phyloP scores from a whole-genome alignment of 1,140 invertebrate genomes.

The Whitmania pigra region DNA sequence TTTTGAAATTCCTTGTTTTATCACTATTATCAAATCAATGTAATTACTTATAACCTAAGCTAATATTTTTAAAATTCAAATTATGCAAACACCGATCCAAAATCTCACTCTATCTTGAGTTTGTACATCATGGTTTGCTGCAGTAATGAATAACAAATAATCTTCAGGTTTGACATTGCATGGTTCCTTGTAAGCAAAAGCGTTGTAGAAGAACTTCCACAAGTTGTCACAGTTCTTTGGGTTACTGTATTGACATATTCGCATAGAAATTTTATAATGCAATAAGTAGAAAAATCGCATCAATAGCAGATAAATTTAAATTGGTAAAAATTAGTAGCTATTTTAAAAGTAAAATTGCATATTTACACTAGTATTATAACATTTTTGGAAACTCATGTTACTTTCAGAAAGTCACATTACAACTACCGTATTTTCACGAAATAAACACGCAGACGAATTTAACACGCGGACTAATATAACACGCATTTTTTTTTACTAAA shows the following conservation, averaged over 20 bases:
- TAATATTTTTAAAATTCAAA: background rate
- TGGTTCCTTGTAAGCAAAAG: background rate
- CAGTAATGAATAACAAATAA: background rate
- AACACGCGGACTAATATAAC: too few species aligned
- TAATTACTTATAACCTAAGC: background rate
- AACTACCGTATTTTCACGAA: too few species aligned
- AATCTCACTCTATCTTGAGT: background rate
- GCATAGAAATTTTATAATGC: background rate
- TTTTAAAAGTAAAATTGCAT: background rate
- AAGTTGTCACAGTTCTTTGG: background rate
- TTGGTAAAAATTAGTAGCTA: background rate
- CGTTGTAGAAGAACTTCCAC: background rate
- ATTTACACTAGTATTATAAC: too few species aligned
- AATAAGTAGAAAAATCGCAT: too few species aligned
- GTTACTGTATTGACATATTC: slow-evolving; percentile 1
- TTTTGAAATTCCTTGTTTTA: background rate
- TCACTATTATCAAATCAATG: background rate
- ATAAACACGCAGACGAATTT: too few species aligned
- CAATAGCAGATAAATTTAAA: background rate
- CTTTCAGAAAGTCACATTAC: too few species aligned
- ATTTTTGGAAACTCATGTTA: too few species aligned
- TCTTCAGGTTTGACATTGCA: slow-evolving; percentile 8
- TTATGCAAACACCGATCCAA: background rate
- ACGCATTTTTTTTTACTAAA: too few species aligned
- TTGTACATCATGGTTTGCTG: background rate